phyloP scores from a whole-genome alignment of 2,888 invertebrate species.

The Brachylomia viminalis region DNA sequence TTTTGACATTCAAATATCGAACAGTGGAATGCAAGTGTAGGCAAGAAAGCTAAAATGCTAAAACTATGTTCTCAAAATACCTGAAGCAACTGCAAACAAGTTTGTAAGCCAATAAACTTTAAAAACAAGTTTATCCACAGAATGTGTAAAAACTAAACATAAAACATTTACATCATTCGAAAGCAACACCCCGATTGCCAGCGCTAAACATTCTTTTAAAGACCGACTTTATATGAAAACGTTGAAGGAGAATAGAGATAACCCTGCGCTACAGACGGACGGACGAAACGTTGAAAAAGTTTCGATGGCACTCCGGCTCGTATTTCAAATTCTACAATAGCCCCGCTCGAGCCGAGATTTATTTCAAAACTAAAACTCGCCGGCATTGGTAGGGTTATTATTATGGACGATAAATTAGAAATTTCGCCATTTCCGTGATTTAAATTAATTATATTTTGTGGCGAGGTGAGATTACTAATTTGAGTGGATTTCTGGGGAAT shows the following conservation, averaged over 20 bases:
- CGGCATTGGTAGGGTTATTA: conserved; percentile 63
- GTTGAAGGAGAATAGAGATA: conserved; percentile 55
- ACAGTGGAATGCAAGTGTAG: neutral
- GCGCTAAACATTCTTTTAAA: conserved; percentile 55
- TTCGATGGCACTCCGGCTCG: conserved; percentile 72
- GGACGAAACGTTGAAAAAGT: conserved; percentile 75
- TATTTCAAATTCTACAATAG: conserved; percentile 74
- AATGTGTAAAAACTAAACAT: conserved; percentile 37
- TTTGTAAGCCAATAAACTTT: conserved; percentile 38
- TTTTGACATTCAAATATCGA: neutral
- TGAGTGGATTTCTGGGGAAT: neutral
- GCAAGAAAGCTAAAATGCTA: neutral
- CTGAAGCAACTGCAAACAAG: conserved; percentile 44
- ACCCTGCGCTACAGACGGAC: conserved; percentile 63
- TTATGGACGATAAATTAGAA: conserved; percentile 66
- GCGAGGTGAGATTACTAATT: conserved; percentile 55
- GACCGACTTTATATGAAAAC: conserved; percentile 67
- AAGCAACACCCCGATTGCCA: conserved; percentile 45
- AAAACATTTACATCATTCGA: conserved; percentile 39
- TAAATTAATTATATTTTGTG: conserved; percentile 59
- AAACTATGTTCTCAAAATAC: neutral
- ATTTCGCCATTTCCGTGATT: conserved; percentile 64
- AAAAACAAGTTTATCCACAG: conserved; percentile 23
- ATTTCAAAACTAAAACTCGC: conserved; percentile 68
- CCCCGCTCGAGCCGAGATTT: conserved; percentile 62